phyloP scores from a whole-genome alignment of 2,888 invertebrate genomes.

The Oxycera nigricornis region DNA sequence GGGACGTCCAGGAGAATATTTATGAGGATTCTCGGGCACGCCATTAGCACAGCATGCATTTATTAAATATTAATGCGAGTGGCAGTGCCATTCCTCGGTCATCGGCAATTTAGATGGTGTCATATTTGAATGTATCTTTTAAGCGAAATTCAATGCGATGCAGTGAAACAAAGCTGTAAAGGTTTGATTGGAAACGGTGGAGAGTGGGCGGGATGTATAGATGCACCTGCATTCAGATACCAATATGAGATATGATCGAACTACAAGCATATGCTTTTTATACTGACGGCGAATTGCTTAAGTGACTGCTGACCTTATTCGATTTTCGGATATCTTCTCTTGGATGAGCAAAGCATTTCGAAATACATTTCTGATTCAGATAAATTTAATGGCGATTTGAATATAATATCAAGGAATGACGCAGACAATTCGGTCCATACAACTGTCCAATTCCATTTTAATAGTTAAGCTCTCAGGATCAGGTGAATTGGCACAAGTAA shows the following conservation, averaged over 20 bases:
- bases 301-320: too few species aligned
- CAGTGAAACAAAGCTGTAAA: neutral
- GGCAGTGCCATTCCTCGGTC: neutral
- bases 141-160: neutral
- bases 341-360: too few species aligned
- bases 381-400: too few species aligned
- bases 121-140: neutral
- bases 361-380: too few species aligned
- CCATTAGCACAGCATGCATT: slow-evolving; percentile 6
- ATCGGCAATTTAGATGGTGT: neutral
- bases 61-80: neutral
- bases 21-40: neutral
- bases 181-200: neutral
- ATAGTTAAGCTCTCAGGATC: too few species aligned
- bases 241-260: neutral
- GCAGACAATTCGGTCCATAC: too few species aligned
- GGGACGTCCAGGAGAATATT: neutral
- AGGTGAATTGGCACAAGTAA: too few species aligned
- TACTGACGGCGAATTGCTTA: neutral
- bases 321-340: too few species aligned
- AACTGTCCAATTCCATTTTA: too few species aligned
- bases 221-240: neutral
- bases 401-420: too few species aligned
- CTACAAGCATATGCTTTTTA: neutral
- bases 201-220: neutral